Evolutionary conservation across 92 coral and sea anemone genomes (phyloP).

Genomic region (Chrysogorgia sp.): DNA sequence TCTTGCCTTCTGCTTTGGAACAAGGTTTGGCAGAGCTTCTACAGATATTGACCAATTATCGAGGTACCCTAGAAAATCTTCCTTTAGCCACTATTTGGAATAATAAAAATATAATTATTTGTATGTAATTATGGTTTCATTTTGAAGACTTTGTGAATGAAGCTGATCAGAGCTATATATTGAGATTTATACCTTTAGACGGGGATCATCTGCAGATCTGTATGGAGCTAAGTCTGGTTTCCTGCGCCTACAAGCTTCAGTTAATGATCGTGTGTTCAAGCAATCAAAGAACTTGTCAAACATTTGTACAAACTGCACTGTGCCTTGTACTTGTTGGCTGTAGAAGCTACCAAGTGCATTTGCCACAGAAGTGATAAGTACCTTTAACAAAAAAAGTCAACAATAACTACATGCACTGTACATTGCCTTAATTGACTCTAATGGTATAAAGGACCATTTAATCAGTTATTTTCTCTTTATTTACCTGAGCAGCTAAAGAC

Average conservation of each 20-base stretch:
- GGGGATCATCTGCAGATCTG: constrained; percentile 13
- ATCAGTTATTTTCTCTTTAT: neutral
- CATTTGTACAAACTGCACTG: constrained; percentile 7
- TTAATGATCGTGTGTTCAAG: constrained; percentile 12
- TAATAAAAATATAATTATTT: no score
- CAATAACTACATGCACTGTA: no score
- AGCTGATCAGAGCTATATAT: neutral
- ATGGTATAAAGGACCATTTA: neutral
- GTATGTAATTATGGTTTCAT: no score
- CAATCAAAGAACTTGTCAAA: constrained; percentile 38
- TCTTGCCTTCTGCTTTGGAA: neutral
- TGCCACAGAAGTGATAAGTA: constrained; percentile 18
- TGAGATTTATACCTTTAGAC: constrained; percentile 6
- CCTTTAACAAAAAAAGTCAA: neutral
- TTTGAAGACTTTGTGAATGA: neutral
- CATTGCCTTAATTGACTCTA: neutral
- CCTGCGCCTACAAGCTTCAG: neutral
- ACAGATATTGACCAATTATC: constrained; percentile 17
- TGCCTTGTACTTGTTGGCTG: neutral
- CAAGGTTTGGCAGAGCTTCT: neutral
- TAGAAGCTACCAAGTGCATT: constrained; percentile 9
- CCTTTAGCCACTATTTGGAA: constrained; percentile 14
- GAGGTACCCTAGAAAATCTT: constrained; percentile 7
- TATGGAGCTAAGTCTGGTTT: constrained; percentile 17
- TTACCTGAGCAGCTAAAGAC: constrained; percentile 38